Evolutionary conservation across 2,888 invertebrate genomes (phyloP).

Genomic region (Bombylius major): DNA sequence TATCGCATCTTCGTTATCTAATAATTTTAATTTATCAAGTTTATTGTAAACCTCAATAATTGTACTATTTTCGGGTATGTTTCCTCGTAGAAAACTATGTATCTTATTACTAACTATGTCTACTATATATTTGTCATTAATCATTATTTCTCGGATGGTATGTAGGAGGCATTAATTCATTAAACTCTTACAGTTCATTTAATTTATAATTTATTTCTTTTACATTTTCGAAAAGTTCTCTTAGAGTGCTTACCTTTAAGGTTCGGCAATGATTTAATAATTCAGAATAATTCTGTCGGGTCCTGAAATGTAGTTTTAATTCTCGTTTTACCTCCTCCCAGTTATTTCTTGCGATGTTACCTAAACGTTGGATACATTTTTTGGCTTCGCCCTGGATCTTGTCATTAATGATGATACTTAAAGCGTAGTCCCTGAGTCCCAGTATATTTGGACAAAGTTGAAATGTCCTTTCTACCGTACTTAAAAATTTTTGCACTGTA

Average conservation of each 20-base stretch:
- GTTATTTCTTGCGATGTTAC: not conserved
- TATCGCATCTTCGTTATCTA: constrained; percentile 4
- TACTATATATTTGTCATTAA: constrained; percentile 3
- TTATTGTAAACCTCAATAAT: constrained; percentile 2
- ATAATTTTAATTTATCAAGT: not conserved
- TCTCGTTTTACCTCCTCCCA: constrained; percentile 1
- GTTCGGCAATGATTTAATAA: not conserved
- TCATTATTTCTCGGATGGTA: not conserved
- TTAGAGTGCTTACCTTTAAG: not conserved
- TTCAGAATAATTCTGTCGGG: not conserved
- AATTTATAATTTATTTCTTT: not conserved
- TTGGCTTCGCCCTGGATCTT: constrained; percentile 3
- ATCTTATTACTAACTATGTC: constrained; percentile 3
- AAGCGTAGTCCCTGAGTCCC: not conserved
- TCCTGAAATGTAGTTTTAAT: not conserved
- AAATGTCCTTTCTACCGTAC: not conserved
- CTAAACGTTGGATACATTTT: constrained; percentile 1
- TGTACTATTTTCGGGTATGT: constrained; percentile 3
- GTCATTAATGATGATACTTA: not conserved
- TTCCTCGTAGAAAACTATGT: constrained; percentile 1
- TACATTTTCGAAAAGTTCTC: no score
- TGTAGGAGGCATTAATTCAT: not conserved
- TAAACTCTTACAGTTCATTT: constrained; percentile 1
- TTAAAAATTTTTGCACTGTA: not conserved
- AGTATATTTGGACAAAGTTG: not conserved